These are phyloP conservation scores for Acanthosepion esculentum DNA, from an alignment of 2,888 invertebrate species.

Conservation along the genomic window DNA sequence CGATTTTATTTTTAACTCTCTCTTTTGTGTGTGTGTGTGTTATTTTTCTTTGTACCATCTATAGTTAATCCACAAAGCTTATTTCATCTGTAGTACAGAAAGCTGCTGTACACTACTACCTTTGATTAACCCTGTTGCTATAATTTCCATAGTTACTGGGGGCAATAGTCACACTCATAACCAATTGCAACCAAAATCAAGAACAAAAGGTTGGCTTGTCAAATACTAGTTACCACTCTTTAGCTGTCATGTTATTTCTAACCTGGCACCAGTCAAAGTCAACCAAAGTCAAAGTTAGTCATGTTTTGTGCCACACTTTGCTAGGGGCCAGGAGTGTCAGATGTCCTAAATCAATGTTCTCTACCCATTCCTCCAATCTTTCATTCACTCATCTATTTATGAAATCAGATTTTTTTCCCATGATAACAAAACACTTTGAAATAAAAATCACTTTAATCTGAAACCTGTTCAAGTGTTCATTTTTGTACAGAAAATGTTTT, in stretches of 20 bases:
- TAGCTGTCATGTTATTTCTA: not conserved
- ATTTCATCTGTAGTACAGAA: not conserved
- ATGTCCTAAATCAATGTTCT: not conserved
- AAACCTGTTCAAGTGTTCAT: not conserved
- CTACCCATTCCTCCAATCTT: not conserved
- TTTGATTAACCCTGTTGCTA: not conserved
- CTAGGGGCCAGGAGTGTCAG: not conserved
- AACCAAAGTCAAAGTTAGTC: not conserved
- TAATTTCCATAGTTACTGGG: not conserved
- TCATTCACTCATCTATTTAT: constrained; percentile 47
- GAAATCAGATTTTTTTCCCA: not conserved
- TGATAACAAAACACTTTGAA: constrained; percentile 40
- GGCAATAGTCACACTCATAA: not conserved
- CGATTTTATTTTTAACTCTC: not conserved
- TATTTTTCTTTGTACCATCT: not conserved
- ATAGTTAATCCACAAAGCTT: not conserved
- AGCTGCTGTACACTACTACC: not conserved
- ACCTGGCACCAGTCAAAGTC: not conserved
- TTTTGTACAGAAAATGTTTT: not conserved
- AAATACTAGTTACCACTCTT: not conserved
- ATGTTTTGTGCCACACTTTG: not conserved
- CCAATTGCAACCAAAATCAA: not conserved
- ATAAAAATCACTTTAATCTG: constrained; percentile 46
- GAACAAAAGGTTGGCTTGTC: not conserved
- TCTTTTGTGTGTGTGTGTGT: not conserved